Base-by-base conservation (phyloP, 23 tunicate genomes). In the Halocynthia roretzi region DNA sequence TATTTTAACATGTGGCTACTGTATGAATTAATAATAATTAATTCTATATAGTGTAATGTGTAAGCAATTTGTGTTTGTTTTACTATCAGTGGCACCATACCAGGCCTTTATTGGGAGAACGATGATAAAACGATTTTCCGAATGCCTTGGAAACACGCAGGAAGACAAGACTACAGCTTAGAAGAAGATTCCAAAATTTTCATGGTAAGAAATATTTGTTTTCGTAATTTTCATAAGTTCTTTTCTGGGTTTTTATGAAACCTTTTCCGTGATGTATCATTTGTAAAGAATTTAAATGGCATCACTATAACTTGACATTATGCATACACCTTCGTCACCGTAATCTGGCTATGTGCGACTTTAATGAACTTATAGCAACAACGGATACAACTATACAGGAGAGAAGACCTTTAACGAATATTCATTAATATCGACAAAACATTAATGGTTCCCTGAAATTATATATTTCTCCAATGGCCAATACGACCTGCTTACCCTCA, bases 81-180 rank as follows among this genome's bases (percentile, higher is more conserved):
- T 6, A 58, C 62, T 68, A 54, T 15, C 71, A 94, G 99, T 53
- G 96, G 91, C 8, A 82, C 81, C 8, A 86, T 94, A 58, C 96
- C 99, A 5, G 99, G 99, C 6, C 79, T 94, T 6, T 40, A 53
- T 7, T 94, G 99, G 99, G 90, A 88, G 56, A 94, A 94, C 79
- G 86, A 81, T 18, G 99, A 94, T 50, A 84, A 84, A 55, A 88
- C 99, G 31, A 84, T 94, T 19, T 94, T 94, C 56, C 95, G 99
- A 67, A 94, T 94, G 99, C 99, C 99, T 2, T 94, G 99, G 99
- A 94, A 94, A 56, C 99, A 94, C 60, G 99, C 99, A 10, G 99
- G 99, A 57, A 66, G 99, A 52, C 99, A 94, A 66, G 99, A 94
- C 78, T 94, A 94, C 82, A 94, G 91, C 75, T 66, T 91, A 5